Conservation (phyloP, 2,888 invertebrate genomes). For the Ischnura elegans region DNA sequence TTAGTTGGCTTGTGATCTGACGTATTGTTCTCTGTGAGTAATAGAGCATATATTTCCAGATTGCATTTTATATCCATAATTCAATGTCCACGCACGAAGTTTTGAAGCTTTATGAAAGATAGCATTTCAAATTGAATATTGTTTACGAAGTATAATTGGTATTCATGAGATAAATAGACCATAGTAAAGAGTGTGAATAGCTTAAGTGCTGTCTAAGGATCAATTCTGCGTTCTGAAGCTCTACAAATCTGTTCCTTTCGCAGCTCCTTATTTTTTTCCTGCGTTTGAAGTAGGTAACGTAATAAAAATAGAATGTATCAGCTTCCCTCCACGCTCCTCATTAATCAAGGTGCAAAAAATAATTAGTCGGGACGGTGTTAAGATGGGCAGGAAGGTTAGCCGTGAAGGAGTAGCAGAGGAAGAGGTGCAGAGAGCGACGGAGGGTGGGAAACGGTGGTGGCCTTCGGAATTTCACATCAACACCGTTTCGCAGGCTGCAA, state of each 20-base stretch:
- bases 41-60: too few relatives aligned
- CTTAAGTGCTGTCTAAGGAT: not conserved
- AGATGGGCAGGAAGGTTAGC: not conserved
- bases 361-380: not conserved
- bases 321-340: not conserved
- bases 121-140: too few relatives aligned
- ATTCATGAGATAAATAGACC: not conserved
- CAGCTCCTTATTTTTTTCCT: not conserved
- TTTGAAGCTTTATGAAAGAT: too few relatives aligned
- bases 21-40: too few relatives aligned
- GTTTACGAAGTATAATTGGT: too few relatives aligned
- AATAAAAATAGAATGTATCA: not conserved
- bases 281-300: not conserved
- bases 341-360: conserved; percentile 22
- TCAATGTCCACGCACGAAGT: too few relatives aligned
- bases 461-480: conserved; percentile 28
- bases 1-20: too few relatives aligned
- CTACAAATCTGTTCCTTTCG: conserved; percentile 5
- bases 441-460: not conserved
- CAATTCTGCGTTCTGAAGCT: not conserved
- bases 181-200: not conserved
- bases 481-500: conserved; percentile 21
- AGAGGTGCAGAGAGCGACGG: not conserved
- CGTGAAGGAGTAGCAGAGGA: not conserved
- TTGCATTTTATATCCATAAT: too few relatives aligned